Conservation (phyloP, 2,888 invertebrate species). For the Bimastos eiseni region DNA sequence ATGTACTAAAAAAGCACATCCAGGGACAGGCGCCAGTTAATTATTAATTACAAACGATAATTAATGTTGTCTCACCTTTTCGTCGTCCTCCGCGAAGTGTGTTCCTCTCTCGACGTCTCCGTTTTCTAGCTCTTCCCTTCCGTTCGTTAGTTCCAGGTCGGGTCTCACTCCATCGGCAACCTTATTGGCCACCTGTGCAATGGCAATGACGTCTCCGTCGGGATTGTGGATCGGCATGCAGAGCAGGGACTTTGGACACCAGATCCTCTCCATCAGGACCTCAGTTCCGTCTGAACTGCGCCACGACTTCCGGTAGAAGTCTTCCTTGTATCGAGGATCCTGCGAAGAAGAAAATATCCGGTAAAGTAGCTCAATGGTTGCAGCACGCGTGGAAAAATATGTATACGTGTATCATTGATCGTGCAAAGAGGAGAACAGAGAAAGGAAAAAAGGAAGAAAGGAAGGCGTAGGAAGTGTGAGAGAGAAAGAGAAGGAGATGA, state of each 20-base stretch:
- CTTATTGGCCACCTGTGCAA: conserved; percentile 65
- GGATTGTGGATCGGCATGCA: conserved; percentile 81
- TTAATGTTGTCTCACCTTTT: conserved; percentile 37
- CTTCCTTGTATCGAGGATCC: conserved; percentile 65
- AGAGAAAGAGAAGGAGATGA: not conserved
- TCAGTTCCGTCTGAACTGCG: conserved; percentile 49
- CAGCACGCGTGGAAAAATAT: too few species aligned
- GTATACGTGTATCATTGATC: too few species aligned
- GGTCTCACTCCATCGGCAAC: conserved; percentile 58
- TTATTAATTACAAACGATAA: not conserved
- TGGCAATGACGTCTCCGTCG: conserved; percentile 62
- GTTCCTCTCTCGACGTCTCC: not conserved
- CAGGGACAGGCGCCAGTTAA: too few species aligned
- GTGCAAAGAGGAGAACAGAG: not conserved
- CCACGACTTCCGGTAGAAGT: conserved; percentile 64
- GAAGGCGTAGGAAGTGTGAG: not conserved
- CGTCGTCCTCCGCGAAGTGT: conserved; percentile 41
- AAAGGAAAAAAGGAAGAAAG: not conserved
- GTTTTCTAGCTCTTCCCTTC: conserved; percentile 42
- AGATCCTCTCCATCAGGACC: not conserved
- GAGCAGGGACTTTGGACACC: conserved; percentile 67
- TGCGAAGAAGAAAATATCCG: conserved; percentile 46
- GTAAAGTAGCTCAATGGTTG: too few species aligned
- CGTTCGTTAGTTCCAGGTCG: conserved; percentile 65
- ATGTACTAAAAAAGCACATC: too few species aligned